Percentiles rank a stretch among this genome's conserved stretches.
Evolutionary conservation across 30 jellyfish, hydroid and myxozoan species (phyloP).

Genomic region (Cassiopea xamachana): DNA sequence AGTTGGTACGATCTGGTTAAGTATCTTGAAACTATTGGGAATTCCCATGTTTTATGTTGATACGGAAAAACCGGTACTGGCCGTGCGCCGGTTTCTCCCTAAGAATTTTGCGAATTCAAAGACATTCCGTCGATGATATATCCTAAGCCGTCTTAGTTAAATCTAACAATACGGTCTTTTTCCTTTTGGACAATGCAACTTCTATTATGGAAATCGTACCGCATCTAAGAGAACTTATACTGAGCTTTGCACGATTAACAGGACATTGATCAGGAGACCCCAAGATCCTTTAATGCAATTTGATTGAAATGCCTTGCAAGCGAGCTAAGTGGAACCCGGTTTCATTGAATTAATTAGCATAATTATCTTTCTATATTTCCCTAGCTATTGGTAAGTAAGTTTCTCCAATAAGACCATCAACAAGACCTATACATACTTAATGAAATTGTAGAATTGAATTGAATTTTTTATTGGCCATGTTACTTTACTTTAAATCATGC

Average conservation of each 20-base stretch:
- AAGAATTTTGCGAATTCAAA: conserved; percentile 61
- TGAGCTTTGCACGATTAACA: conserved; percentile 54
- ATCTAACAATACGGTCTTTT: conserved; percentile 60
- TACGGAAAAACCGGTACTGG: conserved; percentile 44
- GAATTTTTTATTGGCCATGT: too few species aligned
- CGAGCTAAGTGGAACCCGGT: conserved; percentile 28
- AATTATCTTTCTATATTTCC: conserved; percentile 12
- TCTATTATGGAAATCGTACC: conserved; percentile 67
- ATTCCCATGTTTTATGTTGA: conserved; percentile 27
- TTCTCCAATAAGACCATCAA: conserved; percentile 24
- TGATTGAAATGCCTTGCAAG: conserved; percentile 21
- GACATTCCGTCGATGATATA: conserved; percentile 71
- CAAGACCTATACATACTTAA: background rate
- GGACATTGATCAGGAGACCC: conserved; percentile 52
- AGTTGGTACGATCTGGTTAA: conserved; percentile 12
- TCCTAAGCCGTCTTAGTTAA: conserved; percentile 65
- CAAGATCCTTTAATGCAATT: conserved; percentile 54
- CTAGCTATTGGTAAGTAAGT: conserved; percentile 26
- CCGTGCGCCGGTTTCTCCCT: conserved; percentile 72
- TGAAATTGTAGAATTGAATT: background rate
- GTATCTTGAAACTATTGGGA: background rate
- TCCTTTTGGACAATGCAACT: conserved; percentile 63
- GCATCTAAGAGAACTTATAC: conserved; percentile 53
- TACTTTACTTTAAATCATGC: too few species aligned
- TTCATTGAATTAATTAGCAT: conserved; percentile 31